Base-by-base conservation (phyloP, 2,888 invertebrate genomes). In the Vesta saturnalis region DNA sequence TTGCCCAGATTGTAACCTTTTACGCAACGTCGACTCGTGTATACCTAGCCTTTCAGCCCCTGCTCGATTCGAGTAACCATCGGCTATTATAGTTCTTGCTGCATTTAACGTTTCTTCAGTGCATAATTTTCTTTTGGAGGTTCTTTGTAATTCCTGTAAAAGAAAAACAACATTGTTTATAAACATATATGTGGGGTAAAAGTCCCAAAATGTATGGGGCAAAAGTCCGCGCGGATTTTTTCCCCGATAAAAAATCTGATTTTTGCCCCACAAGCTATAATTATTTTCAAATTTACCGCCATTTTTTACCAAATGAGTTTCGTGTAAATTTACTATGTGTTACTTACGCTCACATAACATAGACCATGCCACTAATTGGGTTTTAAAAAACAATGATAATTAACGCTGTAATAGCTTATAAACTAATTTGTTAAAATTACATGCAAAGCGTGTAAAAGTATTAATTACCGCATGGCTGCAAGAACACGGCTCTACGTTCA, bases 11-110 rank as follows among this genome's bases (percentile, higher is more conserved):
- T 71, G 71, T 46, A 71, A 60, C 30, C 72, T 35, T 68, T 71
- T 74, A 47, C 71, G 66, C 16, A 73, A 55, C 22, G 74, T 68
- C 39, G 67, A 62, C 54, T 73, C 70, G 43, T 43, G 43, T 43
- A 43, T 12, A 43, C 14, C 43, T 2, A 43, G 4, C 43, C n/a
- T n/a, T n/a, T n/a, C n/a, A n/a, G n/a, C n/a, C n/a, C n/a, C n/a
- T n/a, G n/a, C n/a, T n/a, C n/a, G n/a, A n/a, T n/a, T n/a, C n/a
- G n/a, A n/a, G n/a, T n/a, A n/a, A n/a, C n/a, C n/a, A n/a, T n/a
- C n/a, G n/a, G n/a, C n/a, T n/a, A n/a, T n/a, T n/a, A n/a, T n/a
- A n/a, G n/a, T n/a, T n/a, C n/a, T n/a, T n/a, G n/a, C n/a, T n/a
- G n/a, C n/a, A n/a, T n/a, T n/a, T n/a, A n/a, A n/a, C n/a, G n/a